Base-by-base conservation (phyloP, 2,888 invertebrate species). In the Syritta pipiens region DNA sequence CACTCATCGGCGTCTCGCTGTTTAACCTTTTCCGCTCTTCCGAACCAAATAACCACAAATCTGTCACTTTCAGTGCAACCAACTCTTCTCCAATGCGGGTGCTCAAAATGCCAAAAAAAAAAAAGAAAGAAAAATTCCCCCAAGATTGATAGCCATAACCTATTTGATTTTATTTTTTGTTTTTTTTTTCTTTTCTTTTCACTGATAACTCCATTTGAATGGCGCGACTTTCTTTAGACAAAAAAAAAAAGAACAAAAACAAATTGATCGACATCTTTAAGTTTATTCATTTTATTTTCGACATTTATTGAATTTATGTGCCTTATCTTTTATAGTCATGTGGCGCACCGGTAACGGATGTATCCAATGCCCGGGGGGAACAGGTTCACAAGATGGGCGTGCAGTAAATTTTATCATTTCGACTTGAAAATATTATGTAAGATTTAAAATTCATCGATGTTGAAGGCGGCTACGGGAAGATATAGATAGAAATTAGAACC, bases 251-350 rank as follows among this genome's bases (percentile, higher is more conserved):
- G 7, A 6, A 1, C 37, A 24, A 42, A 60, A 65, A 51, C 65
- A 60, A 72, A 74, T 68, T 51, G 62, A 51, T 79, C 62, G 22
- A 68, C 53, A 71, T 79, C 67, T 46, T 55, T 7, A 7, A 37
- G 6, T 60, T 55, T 55, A 48, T 67, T 22, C 59, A 51, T 62
- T n/a, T 17, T 14, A 40, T 40, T 22, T 49, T 32, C 74, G 79
- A 74, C 79, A 67, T 53, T 72, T 72, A 72, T 72, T 60, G 14
- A 62, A 74, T 74, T 62, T 68, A 79, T 79, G 74, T 40, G 22
- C 59, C 57, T 44, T n/a, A 62, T 53, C 24, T 46, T n/a, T 44
- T 32, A 59, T 22, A 30, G 22, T 49, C 68, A 68, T 68, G 69
- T 53, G 69, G 44, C 32, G 69, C 69, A 71, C 46, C 60, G 32